Evolutionary conservation across 2,113 vertebrate species (phyloP).

Genomic region (Bambusicola thoracicus): DNA sequence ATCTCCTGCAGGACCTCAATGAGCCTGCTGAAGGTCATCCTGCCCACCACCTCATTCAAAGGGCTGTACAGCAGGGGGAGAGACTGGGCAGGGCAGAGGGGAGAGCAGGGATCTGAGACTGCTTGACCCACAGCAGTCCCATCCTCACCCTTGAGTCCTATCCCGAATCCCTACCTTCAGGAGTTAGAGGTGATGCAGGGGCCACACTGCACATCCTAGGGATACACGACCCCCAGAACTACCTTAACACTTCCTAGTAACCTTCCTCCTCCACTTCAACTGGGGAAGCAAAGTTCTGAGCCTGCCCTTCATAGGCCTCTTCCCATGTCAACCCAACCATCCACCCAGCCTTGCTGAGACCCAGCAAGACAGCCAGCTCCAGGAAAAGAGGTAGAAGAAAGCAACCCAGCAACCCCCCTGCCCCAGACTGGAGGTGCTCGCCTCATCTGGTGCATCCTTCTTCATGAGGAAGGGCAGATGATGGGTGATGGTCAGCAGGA

Average conservation of each 20-base stretch:
- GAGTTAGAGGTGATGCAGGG: not conserved
- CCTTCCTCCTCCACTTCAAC: not conserved
- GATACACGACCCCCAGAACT: not conserved
- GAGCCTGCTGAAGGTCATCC: conserved; percentile 87
- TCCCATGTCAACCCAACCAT: not conserved
- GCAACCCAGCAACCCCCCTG: not conserved
- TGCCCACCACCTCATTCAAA: conserved; percentile 80
- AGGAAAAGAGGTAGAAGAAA: not conserved
- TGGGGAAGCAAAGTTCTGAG: not conserved
- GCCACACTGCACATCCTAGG: rapidly evolving
- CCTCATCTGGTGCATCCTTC: conserved; percentile 88
- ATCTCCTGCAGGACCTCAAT: conserved; percentile 85
- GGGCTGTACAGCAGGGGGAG: conserved; percentile 88
- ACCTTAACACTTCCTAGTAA: not conserved
- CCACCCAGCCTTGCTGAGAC: not conserved
- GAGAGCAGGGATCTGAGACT: not conserved
- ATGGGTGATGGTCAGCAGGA: conserved; percentile 79
- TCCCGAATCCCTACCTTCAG: not conserved
- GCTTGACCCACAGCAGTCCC: rapidly evolving
- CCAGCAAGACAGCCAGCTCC: not conserved
- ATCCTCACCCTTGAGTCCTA: not conserved
- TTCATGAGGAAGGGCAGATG: conserved; percentile 87
- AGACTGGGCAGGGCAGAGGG: conserved; percentile 71
- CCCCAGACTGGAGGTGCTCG: not conserved
- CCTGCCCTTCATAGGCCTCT: not conserved